phyloP scores from a whole-genome alignment of 2,797 vertebrate genomes.

The Chiloscyllium punctatum region DNA sequence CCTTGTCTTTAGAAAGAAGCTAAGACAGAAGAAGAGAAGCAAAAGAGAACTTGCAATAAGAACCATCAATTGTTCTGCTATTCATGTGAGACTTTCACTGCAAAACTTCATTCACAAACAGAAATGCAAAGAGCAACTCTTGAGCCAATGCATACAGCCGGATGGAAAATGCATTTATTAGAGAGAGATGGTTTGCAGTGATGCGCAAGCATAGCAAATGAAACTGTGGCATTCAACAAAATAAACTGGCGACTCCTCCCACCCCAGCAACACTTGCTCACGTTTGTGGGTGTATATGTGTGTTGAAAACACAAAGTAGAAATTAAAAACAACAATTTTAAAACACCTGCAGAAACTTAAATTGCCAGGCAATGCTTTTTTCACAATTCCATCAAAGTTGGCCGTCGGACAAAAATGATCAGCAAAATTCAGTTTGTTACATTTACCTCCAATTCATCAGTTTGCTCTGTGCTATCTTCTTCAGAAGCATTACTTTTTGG shows the following conservation, averaged over 20 bases:
- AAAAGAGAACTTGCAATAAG: not conserved
- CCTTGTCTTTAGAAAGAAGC: not conserved
- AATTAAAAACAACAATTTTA: not conserved
- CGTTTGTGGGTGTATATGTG: not conserved
- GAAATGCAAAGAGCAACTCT: not conserved
- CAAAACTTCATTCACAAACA: not conserved
- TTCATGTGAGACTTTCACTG: no score
- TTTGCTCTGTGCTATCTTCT: slow-evolving; percentile 73
- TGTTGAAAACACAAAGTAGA: not conserved
- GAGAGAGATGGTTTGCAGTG: not conserved
- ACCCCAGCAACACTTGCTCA: not conserved
- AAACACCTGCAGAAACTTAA: not conserved
- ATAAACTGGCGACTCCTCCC: not conserved
- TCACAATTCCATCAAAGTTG: not conserved
- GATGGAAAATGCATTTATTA: not conserved
- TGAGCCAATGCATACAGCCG: not conserved
- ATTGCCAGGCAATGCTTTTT: not conserved
- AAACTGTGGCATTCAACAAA: not conserved
- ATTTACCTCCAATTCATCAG: slow-evolving; percentile 79
- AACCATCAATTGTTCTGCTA: not conserved
- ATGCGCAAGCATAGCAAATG: not conserved
- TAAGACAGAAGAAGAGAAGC: not conserved
- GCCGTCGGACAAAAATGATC: no score
- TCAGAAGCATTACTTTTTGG: slow-evolving; percentile 76
- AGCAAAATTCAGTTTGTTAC: not conserved